Conservation (phyloP, 2,797 vertebrate genomes). For the Melanotaenia trifasciata region DNA sequence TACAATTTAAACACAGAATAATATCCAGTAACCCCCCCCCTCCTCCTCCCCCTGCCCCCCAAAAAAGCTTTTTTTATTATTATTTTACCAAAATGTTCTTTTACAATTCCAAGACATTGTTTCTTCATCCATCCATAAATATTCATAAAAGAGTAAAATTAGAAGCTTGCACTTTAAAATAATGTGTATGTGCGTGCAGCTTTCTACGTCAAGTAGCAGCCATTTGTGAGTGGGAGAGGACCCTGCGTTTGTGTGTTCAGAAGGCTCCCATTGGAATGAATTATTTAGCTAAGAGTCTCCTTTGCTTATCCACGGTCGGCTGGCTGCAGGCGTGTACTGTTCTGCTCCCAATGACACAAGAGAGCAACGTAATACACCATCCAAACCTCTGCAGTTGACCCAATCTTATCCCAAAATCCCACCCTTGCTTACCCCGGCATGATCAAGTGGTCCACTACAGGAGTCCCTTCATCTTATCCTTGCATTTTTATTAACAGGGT, state of each 20-base stretch:
- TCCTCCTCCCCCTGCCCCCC: too few relatives aligned
- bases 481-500: neutral
- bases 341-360: constrained; percentile 65
- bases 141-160: constrained; percentile 76
- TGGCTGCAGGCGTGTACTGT: constrained; percentile 62
- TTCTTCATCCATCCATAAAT: constrained; percentile 66
- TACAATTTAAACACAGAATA: too few relatives aligned
- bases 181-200: constrained; percentile 30
- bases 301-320: constrained; percentile 76
- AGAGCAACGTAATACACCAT: constrained; percentile 66
- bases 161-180: constrained; percentile 58
- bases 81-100: constrained; percentile 40
- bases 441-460: constrained; percentile 21
- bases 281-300: constrained; percentile 82
- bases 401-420: constrained; percentile 44
- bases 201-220: constrained; percentile 47
- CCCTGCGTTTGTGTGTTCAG: constrained; percentile 48
- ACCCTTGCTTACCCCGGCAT: constrained; percentile 31
- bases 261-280: constrained; percentile 75
- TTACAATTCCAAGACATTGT: constrained; percentile 58
- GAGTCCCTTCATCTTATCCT: constrained; percentile 4
- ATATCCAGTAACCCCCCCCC: too few relatives aligned
- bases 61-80: constrained; percentile 14
- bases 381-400: constrained; percentile 31
- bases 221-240: constrained; percentile 45